A percentile compares a stretch with the other conserved stretches of the same genome.
Evolutionary conservation across 30 jellyfish, hydroid and myxozoan species (phyloP).

Genomic region (Turritopsis rubra): DNA sequence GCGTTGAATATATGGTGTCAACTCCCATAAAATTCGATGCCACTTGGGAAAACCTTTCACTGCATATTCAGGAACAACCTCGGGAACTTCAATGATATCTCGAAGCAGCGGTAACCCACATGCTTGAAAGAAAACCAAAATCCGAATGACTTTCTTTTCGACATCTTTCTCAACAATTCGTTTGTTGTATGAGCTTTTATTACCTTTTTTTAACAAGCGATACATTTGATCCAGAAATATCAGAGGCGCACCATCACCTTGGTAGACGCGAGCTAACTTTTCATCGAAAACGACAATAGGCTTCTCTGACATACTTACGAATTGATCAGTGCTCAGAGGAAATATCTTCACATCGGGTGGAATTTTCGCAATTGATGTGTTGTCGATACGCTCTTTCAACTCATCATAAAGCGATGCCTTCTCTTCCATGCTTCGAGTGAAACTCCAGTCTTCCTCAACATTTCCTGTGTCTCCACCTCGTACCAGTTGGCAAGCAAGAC

Average conservation of each 20-base stretch:
- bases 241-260: constrained; percentile 30
- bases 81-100: constrained; percentile 30
- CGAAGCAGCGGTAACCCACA: constrained; percentile 35
- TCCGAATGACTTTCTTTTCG: constrained; percentile 10
- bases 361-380: neutral
- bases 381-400: neutral
- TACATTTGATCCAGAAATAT: constrained; percentile 1
- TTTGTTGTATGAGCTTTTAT: neutral
- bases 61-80: constrained; percentile 28
- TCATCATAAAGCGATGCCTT: constrained; percentile 4
- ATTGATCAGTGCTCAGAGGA: constrained; percentile 39
- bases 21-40: constrained; percentile 31
- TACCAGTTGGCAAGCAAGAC: constrained; percentile 32
- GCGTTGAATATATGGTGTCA: constrained; percentile 51
- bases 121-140: constrained; percentile 35
- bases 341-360: constrained; percentile 34
- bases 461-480: constrained; percentile 3
- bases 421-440: constrained; percentile 13
- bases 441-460: constrained; percentile 16
- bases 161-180: neutral
- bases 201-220: neutral
- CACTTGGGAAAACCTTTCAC: constrained; percentile 55
- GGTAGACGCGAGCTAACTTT: constrained; percentile 12
- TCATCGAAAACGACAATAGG: constrained; percentile 45
- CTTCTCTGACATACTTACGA: constrained; percentile 27